Evolutionary conservation across 1,140 invertebrate species (phyloP).

Genomic region (Drosophila micromelanica): DNA sequence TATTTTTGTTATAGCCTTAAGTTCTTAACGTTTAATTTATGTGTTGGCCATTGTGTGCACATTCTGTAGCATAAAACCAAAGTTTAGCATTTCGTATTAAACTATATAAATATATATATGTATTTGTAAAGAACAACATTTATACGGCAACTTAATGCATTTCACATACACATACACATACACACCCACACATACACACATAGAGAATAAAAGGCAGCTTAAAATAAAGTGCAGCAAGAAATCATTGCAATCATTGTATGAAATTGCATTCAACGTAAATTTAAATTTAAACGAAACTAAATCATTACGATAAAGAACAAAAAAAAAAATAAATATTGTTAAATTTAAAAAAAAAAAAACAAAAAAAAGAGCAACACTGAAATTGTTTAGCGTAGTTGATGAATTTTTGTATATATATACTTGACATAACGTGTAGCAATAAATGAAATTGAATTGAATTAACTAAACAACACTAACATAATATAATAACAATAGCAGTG

Average conservation of each 20-base stretch:
- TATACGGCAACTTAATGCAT: conserved; percentile 55
- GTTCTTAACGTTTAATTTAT: conserved; percentile 51
- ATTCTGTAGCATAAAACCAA: conserved; percentile 80
- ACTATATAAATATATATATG: conserved; percentile 60
- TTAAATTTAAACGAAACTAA: conserved; percentile 47
- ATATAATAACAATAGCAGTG: conserved; percentile 19
- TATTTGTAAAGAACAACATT: conserved; percentile 67
- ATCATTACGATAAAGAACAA: conserved; percentile 56
- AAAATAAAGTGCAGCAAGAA: conserved; percentile 36
- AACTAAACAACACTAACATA: conserved; percentile 45
- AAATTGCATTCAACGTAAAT: conserved; percentile 75
- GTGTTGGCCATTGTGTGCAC: conserved; percentile 81
- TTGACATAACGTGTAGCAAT: conserved; percentile 78
- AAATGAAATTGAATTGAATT: conserved; percentile 69
- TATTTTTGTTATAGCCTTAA: conserved; percentile 72
- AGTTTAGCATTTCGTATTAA: conserved; percentile 80
- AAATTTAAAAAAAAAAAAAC: conserved; percentile 61
- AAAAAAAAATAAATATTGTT: conserved; percentile 73
- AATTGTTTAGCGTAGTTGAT: conserved; percentile 82
- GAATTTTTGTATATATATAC: conserved; percentile 76
- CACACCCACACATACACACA: conserved; percentile 5
- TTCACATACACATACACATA: conserved; percentile 27
- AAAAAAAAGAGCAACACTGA: conserved; percentile 62
- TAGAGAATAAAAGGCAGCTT: conserved; percentile 47
- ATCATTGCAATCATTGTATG: conserved; percentile 76